A percentile compares a stretch with the other conserved stretches of the same genome.
Evolutionary conservation across 2,113 vertebrate genomes (phyloP).

Genomic region (Melanostigma gelatinosum): DNA sequence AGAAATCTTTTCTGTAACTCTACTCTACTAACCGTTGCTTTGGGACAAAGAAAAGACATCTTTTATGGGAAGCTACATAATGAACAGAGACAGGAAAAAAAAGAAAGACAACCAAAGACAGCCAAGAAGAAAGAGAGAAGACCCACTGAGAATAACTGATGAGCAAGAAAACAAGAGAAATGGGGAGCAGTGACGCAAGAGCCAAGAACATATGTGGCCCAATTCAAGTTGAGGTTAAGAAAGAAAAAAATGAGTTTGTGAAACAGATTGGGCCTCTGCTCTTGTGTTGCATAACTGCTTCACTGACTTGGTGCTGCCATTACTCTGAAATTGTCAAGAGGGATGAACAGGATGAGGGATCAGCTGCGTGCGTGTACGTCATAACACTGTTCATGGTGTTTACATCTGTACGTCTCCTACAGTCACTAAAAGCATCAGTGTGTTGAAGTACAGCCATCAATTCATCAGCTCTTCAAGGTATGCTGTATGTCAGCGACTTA

Average conservation of each 20-base stretch:
- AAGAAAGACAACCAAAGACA: slow-evolving; percentile 1
- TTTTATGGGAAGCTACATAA: background rate
- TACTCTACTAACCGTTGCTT: background rate
- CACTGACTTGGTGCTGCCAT: slow-evolving; percentile 19
- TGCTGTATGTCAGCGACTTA: background rate
- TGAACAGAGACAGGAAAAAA: background rate
- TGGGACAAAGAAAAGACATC: background rate
- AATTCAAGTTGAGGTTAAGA: slow-evolving; percentile 39
- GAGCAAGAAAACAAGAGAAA: slow-evolving; percentile 10
- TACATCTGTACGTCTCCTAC: background rate
- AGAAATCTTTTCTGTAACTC: background rate
- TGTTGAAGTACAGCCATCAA: background rate
- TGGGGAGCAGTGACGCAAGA: slow-evolving; percentile 41
- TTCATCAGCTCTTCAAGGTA: background rate
- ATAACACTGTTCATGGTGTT: slow-evolving; percentile 24
- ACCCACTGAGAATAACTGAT: background rate
- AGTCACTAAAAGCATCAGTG: background rate
- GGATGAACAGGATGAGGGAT: slow-evolving; percentile 44
- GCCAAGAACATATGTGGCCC: slow-evolving; percentile 40
- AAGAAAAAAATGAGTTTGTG: slow-evolving; percentile 33
- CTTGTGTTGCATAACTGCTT: slow-evolving; percentile 47
- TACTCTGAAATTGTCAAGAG: slow-evolving; percentile 42
- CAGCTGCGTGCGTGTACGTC: slow-evolving; percentile 26
- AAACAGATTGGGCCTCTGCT: slow-evolving; percentile 44
- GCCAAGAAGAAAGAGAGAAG: background rate